Conservation (phyloP, 1,140 invertebrate genomes). For the Drosophila neocordata region DNA sequence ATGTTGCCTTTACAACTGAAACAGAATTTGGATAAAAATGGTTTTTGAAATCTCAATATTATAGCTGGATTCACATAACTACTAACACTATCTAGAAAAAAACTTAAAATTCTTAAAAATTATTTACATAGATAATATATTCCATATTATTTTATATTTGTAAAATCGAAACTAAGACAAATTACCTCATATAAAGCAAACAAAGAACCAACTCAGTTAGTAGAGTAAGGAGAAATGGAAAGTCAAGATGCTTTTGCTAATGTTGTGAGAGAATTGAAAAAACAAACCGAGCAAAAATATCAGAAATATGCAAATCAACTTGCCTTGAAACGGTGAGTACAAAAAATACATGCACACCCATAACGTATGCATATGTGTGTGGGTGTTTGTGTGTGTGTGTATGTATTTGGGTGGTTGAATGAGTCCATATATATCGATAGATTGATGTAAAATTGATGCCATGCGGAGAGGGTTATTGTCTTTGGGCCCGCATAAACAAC, state of each 20-base stretch:
- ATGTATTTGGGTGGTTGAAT: background rate
- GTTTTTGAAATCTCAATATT: no score
- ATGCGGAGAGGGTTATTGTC: constrained; percentile 74
- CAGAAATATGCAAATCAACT: constrained; percentile 72
- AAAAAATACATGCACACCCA: constrained; percentile 33
- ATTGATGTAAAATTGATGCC: constrained; percentile 79
- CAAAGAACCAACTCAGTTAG: background rate
- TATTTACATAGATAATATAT: background rate
- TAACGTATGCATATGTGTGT: constrained; percentile 15
- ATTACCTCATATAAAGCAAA: background rate
- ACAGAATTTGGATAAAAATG: no score
- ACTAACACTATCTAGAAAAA: no score
- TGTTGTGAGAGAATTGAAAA: constrained; percentile 54
- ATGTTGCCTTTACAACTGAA: no score
- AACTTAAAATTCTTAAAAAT: no score
- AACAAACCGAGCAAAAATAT: constrained; percentile 57
- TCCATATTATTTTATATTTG: no score
- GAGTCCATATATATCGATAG: constrained; percentile 50
- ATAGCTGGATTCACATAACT: no score
- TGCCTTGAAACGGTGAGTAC: constrained; percentile 28
- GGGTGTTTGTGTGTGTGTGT: background rate
- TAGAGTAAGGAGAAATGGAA: background rate
- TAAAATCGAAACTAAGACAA: background rate
- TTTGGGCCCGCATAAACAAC: constrained; percentile 72
- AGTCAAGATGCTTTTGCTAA: constrained; percentile 61